Percentiles rank a stretch among this genome's conserved stretches.
phyloP scores from a whole-genome alignment of 2,888 invertebrate genomes.

The Thymelicus acteon region DNA sequence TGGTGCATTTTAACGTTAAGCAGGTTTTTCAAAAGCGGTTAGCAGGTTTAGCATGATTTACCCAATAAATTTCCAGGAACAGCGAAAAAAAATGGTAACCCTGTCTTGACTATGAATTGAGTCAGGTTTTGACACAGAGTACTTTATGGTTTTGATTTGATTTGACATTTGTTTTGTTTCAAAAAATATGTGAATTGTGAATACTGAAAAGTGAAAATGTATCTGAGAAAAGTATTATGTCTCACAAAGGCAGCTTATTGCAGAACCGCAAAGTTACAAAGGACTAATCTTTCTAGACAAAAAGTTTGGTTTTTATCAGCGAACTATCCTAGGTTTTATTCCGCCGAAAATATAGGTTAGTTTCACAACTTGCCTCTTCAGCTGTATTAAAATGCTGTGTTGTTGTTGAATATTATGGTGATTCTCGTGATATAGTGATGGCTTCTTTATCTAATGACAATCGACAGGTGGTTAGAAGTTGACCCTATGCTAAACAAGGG shows the following conservation, averaged over 20 bases:
- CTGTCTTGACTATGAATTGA: no score
- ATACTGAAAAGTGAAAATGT: constrained; percentile 62
- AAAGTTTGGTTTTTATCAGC: constrained; percentile 65
- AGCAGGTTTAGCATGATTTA: no score
- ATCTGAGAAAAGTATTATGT: constrained; percentile 72
- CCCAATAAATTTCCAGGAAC: no score
- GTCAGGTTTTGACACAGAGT: no score
- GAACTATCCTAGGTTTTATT: constrained; percentile 66
- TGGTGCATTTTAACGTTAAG: no score
- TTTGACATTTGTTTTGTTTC: constrained; percentile 45
- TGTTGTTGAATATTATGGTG: background rate
- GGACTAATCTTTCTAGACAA: constrained; percentile 61
- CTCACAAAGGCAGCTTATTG: constrained; percentile 66
- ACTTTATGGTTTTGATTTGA: no score
- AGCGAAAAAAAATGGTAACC: no score
- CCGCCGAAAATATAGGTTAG: constrained; percentile 78
- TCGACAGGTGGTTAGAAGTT: background rate
- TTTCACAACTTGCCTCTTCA: constrained; percentile 45
- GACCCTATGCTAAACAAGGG: background rate
- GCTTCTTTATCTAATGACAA: background rate
- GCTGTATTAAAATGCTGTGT: background rate
- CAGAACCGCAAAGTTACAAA: constrained; percentile 60
- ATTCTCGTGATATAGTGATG: background rate
- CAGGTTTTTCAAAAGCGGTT: no score
- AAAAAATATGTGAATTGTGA: constrained; percentile 55